A percentile compares a stretch with the other conserved stretches of the same genome.
phyloP scores from a whole-genome alignment of 2,797 vertebrate species.

The Melanogrammus aeglefinus region DNA sequence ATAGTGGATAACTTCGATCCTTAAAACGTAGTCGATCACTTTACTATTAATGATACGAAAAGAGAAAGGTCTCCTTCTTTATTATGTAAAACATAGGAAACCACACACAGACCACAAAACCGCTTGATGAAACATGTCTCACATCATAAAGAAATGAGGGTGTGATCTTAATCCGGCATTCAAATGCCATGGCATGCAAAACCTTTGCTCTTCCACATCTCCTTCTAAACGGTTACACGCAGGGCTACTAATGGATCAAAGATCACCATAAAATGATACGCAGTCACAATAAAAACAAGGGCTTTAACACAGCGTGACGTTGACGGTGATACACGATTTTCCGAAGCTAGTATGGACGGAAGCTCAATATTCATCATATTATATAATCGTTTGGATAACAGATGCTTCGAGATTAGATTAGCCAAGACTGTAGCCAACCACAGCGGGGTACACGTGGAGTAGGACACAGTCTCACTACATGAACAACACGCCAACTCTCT shows the following conservation, averaged over 20 bases:
- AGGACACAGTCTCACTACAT: not conserved
- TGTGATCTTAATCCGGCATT: not conserved
- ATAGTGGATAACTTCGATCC: not conserved
- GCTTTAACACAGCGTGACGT: not conserved
- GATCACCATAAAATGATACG: not conserved
- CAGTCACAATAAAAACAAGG: not conserved
- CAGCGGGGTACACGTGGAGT: not conserved
- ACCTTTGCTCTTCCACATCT: slow-evolving; percentile 1
- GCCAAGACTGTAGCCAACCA: not conserved
- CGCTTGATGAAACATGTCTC: not conserved
- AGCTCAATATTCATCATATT: not conserved
- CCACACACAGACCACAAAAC: not conserved
- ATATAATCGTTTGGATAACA: not conserved
- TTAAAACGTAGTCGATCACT: not conserved
- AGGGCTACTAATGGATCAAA: not conserved
- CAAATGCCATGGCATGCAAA: not conserved
- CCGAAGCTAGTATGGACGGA: not conserved
- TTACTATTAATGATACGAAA: not conserved
- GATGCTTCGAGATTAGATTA: not conserved
- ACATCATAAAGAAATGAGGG: not conserved
- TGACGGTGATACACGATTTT: not conserved
- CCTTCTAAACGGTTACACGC: not conserved
- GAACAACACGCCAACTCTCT: not conserved
- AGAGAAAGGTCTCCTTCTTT: not conserved
- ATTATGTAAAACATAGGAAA: not conserved